Conservation (phyloP, 2,888 invertebrate genomes). For the Torymus texanus region DNA sequence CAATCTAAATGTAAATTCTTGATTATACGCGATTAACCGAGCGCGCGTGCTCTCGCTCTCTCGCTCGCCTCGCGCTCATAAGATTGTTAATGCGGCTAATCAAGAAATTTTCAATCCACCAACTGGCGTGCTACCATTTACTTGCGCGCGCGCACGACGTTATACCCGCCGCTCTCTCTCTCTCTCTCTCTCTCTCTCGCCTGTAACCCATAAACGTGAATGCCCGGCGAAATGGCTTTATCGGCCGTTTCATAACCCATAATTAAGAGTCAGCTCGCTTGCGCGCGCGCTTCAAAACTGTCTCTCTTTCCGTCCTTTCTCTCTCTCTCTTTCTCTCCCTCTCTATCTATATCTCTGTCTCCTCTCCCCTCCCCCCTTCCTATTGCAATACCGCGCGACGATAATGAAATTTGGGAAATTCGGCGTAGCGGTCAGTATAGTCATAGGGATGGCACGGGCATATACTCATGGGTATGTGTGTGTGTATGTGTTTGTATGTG, state of each 20-base stretch:
- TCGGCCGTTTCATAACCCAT: constrained; percentile 45
- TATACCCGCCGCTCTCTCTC: not conserved
- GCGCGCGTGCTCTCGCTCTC: not conserved
- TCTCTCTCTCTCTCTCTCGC: no score
- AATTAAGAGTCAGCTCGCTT: constrained; percentile 39
- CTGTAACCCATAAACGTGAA: constrained; percentile 33
- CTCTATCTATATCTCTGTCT: not conserved
- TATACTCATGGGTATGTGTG: not conserved
- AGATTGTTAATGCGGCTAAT: constrained; percentile 41
- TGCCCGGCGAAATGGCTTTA: constrained; percentile 22
- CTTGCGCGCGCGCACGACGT: not conserved
- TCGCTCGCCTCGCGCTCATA: constrained; percentile 16
- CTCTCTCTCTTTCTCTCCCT: not conserved
- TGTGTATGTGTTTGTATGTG: not conserved
- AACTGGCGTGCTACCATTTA: not conserved
- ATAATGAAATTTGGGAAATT: constrained; percentile 48
- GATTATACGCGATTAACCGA: constrained; percentile 36
- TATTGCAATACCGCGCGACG: constrained; percentile 19
- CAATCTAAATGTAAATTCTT: constrained; percentile 53
- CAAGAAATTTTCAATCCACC: constrained; percentile 52
- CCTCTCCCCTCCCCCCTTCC: not conserved
- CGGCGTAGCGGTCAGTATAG: not conserved
- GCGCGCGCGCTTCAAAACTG: constrained; percentile 24
- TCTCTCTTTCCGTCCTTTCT: not conserved
- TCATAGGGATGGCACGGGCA: not conserved